Percentiles rank a stretch among this genome's conserved stretches.
These are phyloP conservation scores for Cheilosia vernalis DNA, from an alignment of 2,888 invertebrate genomes.

Conservation along the genomic window DNA sequence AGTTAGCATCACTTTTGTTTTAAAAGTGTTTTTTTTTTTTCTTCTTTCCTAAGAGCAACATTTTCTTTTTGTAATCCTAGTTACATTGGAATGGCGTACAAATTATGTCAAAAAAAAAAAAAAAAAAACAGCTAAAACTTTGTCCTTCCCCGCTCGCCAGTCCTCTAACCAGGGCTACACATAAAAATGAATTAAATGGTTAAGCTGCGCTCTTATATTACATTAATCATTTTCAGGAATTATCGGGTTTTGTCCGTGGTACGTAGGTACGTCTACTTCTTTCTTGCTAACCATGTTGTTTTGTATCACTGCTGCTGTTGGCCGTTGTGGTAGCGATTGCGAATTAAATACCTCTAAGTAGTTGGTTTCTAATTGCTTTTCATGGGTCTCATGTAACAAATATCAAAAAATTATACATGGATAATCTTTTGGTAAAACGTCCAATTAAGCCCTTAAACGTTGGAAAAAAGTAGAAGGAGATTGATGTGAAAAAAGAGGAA, in stretches of 20 bases:
- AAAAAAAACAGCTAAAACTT: conserved; percentile 22
- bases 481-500: neutral
- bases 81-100: neutral
- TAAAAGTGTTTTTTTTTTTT: neutral
- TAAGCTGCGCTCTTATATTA: conserved; percentile 55
- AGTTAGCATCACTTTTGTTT: neutral
- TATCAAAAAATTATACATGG: conserved; percentile 66
- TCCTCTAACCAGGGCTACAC: neutral
- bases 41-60: neutral
- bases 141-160: neutral
- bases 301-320: neutral
- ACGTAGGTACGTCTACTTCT: conserved; percentile 36
- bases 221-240: conserved; percentile 71
- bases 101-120: conserved; percentile 13
- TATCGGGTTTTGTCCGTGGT: conserved; percentile 60
- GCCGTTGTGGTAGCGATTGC: neutral
- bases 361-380: conserved; percentile 56
- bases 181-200: conserved; percentile 53
- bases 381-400: conserved; percentile 48
- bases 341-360: conserved; percentile 36
- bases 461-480: neutral
- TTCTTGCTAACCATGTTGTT: neutral
- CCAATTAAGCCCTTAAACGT: conserved; percentile 55
- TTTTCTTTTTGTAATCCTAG: neutral
- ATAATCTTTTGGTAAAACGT: conserved; percentile 63